Base-by-base conservation (phyloP, 2,888 invertebrate genomes). In the Mythimna ferrago region DNA sequence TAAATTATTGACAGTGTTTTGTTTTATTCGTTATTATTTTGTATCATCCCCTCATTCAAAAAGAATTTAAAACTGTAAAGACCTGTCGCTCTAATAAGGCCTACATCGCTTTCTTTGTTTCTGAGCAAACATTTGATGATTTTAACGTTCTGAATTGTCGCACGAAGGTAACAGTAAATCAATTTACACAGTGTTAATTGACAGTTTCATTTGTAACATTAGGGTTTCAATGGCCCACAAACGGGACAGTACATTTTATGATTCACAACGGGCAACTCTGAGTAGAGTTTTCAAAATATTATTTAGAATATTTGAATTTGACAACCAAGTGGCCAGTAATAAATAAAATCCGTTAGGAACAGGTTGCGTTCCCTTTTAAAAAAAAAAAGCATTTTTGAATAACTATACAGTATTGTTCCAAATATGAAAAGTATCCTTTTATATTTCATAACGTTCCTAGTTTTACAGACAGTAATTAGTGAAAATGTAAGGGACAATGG, bases 101-200 rank as follows among this genome's bases (percentile, higher is more conserved):
- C 61, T 57, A 66, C 32, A 53, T 66, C 26, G 26, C 54, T 73
- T 73, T 76, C 76, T 79, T 87, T 76, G 81, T 83, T 73, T 81
- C 67, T 73, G 64, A 68, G 63, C 58, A 77, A 76, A 84, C 72
- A 81, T 69, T 81, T 79, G 80, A 81, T 73, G 73, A 76, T 84
- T 83, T 81, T 73, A 67, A 82, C 78, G 62, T 73, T 62, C 65
- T 41, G 21, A 83, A 75, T 71, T 83, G 84, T 84, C 82, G 54
- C 80, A 81, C 73, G 74, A 68, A 80, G 71, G 86, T 94, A 95
- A 93, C 95, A 93, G 96, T 95, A 90, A 89, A 91, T 84, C 85
- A 87, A 89, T 93, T 94, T 92, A 92, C 94, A 93, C 89, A 78
- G 85, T 94, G 95, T 93, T 95, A 95, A 95, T 94, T 94, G 91